Conservation (phyloP, 2,797 vertebrate genomes). For the Menidia menidia region DNA sequence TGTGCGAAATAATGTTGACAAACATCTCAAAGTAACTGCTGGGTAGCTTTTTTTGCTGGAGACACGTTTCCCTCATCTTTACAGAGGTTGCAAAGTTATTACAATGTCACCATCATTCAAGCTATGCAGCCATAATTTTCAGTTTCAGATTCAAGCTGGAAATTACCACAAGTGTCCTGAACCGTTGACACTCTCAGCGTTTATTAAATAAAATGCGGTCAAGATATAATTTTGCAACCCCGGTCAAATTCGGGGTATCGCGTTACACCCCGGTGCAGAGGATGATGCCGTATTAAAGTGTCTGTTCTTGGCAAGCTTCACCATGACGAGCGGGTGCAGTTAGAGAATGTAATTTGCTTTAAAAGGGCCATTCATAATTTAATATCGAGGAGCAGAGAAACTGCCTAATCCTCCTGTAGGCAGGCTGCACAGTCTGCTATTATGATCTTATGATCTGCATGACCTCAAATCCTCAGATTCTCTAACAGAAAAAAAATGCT, state of each 20-base stretch:
- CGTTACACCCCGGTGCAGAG: too few relatives aligned
- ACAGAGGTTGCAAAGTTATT: not conserved
- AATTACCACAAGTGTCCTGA: not conserved
- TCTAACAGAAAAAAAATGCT: not conserved
- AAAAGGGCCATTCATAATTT: slow-evolving; percentile 1
- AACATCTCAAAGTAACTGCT: too few relatives aligned
- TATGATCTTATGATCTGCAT: slow-evolving; percentile 7
- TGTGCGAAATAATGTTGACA: too few relatives aligned
- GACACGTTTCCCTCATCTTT: not conserved
- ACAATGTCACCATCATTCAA: not conserved
- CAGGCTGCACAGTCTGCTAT: slow-evolving; percentile 3
- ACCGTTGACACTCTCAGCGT: not conserved
- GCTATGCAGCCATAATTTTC: not conserved
- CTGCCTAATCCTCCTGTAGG: slow-evolving; percentile 6
- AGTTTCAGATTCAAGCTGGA: not conserved
- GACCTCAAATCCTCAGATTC: not conserved
- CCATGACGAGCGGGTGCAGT: slow-evolving; percentile 2
- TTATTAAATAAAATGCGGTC: not conserved
- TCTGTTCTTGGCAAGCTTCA: slow-evolving; percentile 5
- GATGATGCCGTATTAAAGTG: not conserved
- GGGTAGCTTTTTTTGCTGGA: not conserved
- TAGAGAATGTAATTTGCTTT: not conserved
- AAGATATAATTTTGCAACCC: not conserved
- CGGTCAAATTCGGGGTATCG: not conserved
- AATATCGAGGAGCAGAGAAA: not conserved